Conservation (phyloP, 2,113 vertebrate genomes). For the Hemiscyllium ocellatum region DNA sequence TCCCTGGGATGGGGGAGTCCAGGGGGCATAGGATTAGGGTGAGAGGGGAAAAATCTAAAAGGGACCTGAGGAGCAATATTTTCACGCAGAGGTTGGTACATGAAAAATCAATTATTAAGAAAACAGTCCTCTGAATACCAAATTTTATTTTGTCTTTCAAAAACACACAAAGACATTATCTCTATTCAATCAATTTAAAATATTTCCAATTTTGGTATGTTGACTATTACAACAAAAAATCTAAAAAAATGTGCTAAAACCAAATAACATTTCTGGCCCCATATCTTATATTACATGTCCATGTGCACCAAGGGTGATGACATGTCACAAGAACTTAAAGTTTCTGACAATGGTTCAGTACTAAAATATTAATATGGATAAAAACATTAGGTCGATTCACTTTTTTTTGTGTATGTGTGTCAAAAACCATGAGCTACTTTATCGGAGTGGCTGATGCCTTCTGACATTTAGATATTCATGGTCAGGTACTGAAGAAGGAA, state of each 20-base stretch:
- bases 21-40: too few relatives aligned
- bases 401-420: constrained; percentile 5
- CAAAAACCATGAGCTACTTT: background rate
- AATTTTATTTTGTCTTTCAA: background rate
- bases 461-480: constrained; percentile 6
- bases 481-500: background rate
- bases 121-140: background rate
- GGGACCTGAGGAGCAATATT: too few relatives aligned
- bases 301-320: background rate
- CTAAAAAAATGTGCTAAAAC: background rate
- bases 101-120: background rate
- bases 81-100: too few relatives aligned
- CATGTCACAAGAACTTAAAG: constrained; percentile 15
- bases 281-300: background rate
- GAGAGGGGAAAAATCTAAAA: too few relatives aligned
- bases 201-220: background rate
- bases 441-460: background rate
- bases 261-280: background rate
- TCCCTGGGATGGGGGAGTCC: too few relatives aligned
- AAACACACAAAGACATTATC: background rate
- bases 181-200: background rate
- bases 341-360: background rate
- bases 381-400: constrained; percentile 24
- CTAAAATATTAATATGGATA: constrained; percentile 34
- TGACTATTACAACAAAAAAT: background rate